These are phyloP conservation scores for Lutjanus erythropterus DNA, from an alignment of 2,113 vertebrate genomes.

Conservation along the genomic window DNA sequence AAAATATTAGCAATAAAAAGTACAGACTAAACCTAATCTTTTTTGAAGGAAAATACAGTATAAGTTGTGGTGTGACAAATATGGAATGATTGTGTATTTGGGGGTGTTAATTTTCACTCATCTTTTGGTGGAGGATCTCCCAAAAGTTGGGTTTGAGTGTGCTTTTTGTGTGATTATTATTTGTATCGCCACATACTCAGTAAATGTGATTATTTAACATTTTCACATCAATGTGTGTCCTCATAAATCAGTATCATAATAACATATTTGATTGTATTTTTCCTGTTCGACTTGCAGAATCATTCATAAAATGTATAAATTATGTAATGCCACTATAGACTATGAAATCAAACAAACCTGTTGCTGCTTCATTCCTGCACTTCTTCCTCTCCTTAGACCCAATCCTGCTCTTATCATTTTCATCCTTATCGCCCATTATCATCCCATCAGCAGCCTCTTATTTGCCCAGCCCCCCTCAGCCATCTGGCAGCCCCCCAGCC, in stretches of 20 bases:
- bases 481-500: conserved; percentile 66
- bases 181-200: too few relatives aligned
- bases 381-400: background rate
- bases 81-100: too few relatives aligned
- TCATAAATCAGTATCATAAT: background rate
- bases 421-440: conserved; percentile 48
- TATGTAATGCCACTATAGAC: background rate
- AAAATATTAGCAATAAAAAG: too few relatives aligned
- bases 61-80: too few relatives aligned
- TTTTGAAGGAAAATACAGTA: too few relatives aligned
- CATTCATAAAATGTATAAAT: background rate
- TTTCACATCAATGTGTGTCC: background rate
- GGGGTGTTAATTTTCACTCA: too few relatives aligned
- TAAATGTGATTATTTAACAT: background rate
- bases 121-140: too few relatives aligned
- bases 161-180: background rate
- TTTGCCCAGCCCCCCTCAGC: conserved; percentile 45
- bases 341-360: conserved; percentile 40
- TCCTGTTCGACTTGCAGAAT: background rate
- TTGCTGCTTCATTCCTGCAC: conserved; percentile 20
- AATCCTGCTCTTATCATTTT: conserved; percentile 32
- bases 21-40: too few relatives aligned
- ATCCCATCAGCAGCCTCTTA: conserved; percentile 47
- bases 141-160: background rate
- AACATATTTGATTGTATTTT: background rate